Evolutionary conservation across 2,113 vertebrate species (phyloP), one percentile per base, ranked within the genome.

Genomic region (Lepus americanus): DNA sequence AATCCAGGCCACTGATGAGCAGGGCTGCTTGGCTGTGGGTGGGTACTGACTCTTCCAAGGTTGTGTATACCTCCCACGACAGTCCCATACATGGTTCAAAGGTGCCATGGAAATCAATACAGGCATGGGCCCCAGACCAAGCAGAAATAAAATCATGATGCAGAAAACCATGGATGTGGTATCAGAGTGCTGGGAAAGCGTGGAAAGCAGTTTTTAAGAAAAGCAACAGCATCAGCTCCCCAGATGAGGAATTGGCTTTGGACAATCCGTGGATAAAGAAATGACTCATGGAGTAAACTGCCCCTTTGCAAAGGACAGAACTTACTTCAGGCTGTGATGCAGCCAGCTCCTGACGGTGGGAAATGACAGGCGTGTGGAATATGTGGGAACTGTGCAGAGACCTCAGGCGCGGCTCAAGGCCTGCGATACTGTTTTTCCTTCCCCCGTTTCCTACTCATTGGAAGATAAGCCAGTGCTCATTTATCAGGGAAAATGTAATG

Each of bases 241-340:
- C 69, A 80, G 66, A 85, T 51, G 59, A 79, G 53, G 29, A 80
- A 67, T 0, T 73, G 55, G 51, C 31, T 77, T 80, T 82, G 88
- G 76, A 77, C 33, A 74, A 29, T 29, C 39, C 67, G 19, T 39
- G n/a, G 74, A 31, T 44, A 55, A 69, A 61, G 63, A 79, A 29
- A 59, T 13, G 31, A 14, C 44, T 19, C 0, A 0, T 1, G 17
- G 44, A n/a, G 6, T 1, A 0, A 61, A 31, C 72, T 8, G 11
- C 1, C 13, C 59, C 84, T 36, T n/a, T 3, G 36, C 59, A 84
- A 88, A 89, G 44, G 61, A 33, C 39, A 59, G 70, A 6, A 51
- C n/a, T 87, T 59, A 9, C 23, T 13, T 51, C 59, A 55, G 20
- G 61, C 27, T 9, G 31, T 5, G 39, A n/a, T 17, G 9, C 3